Evolutionary conservation across 53 echinoderm and acorn worm species (phyloP).

Genomic region (Mesocentrotus franciscanus): DNA sequence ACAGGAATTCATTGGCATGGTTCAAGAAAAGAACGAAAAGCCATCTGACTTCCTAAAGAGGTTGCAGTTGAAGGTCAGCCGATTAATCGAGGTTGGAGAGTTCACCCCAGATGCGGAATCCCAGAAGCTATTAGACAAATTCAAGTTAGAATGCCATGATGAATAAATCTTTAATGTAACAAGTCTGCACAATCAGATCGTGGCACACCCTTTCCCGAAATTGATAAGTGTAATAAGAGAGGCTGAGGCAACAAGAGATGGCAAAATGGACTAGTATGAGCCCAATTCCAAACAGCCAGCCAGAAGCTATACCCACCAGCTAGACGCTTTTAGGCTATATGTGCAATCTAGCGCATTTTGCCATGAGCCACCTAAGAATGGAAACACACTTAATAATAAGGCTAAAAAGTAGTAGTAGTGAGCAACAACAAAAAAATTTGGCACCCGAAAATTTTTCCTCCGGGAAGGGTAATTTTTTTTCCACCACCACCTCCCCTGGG

Average conservation of each 20-base stretch:
- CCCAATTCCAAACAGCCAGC: neutral
- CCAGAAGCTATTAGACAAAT: conserved; percentile 28
- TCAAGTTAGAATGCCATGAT: conserved; percentile 35
- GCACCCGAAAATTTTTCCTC: no score
- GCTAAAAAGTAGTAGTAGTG: no score
- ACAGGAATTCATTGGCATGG: conserved; percentile 34
- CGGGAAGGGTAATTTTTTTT: no score
- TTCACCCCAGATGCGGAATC: neutral
- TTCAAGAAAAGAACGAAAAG: neutral
- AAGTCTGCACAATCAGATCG: conserved; percentile 14
- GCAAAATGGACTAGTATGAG: neutral
- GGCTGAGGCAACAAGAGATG: conserved; percentile 36
- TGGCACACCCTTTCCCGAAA: conserved; percentile 17
- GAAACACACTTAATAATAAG: no score
- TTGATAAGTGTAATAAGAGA: neutral
- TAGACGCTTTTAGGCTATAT: neutral
- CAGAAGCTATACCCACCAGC: neutral
- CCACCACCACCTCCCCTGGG: no score
- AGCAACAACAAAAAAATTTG: no score
- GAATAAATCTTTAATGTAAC: conserved; percentile 23
- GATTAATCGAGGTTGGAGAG: conserved; percentile 19
- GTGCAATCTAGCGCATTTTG: neutral
- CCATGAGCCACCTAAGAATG: no score
- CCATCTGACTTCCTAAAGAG: conserved; percentile 49
- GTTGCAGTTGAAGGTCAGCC: neutral